Evolutionary conservation across 92 coral and sea anemone species (phyloP), one percentile per base, ranked within the genome.

Genomic region (Phenganax subtilis): DNA sequence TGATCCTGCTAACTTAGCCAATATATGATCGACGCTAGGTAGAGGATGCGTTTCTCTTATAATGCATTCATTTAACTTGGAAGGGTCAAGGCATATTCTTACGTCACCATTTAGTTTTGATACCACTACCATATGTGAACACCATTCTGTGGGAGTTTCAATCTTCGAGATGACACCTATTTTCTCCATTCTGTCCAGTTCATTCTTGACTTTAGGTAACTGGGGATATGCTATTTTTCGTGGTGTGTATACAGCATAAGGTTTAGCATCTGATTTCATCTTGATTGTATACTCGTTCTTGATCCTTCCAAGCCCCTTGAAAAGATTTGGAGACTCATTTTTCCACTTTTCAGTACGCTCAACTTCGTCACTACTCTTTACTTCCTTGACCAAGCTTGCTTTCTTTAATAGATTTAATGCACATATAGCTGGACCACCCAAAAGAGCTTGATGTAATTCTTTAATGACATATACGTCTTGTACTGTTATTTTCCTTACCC

Each of bases 31-130:
- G 1, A 76, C 81, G 0, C 81, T 76, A 55, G 81, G 81, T 11
- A 76, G 12, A 31, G 81, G 81, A 4, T 75, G 80, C 1, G 64
- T 55, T 75, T 75, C 80, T 55, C 60, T 52, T 53, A 75, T n/a
- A 66, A 76, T 57, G 65, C 63, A 58, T 70, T 76, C 81, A 76
- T 76, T 77, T 29, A 77, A 8, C 25, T 25, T 77, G n/a, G 81
- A 77, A 0, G 81, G 54, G 15, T 77, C 81, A 20, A 57, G 56
- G 81, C 81, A 77, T 16, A 77, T 27, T 14, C 81, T 58, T 77
- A 57, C 81, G 68, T 77, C 52, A 1, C 81, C 81, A 57, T 77
- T 57, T 0, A 66, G 67, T 71, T 77, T 77, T 58, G 81, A 66
- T 9, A 77, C 71, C 6, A 77, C 71, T 11, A 77, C 71, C 81